phyloP scores from a whole-genome alignment of 1,140 invertebrate species.

The Heliconius melpomene region DNA sequence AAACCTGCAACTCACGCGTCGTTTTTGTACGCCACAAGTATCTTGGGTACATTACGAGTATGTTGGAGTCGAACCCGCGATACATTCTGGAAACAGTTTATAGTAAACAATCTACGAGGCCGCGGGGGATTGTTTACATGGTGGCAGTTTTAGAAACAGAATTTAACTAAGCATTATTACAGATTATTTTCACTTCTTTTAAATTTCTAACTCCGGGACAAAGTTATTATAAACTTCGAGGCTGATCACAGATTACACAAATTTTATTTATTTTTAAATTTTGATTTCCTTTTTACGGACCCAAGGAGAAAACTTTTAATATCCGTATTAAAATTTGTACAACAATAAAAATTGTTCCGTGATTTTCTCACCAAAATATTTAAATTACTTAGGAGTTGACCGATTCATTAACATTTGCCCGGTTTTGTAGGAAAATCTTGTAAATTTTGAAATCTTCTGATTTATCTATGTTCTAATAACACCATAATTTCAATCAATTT shows the following conservation, averaged over 20 bases:
- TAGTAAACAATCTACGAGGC: background rate
- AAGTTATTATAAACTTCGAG: constrained; percentile 21
- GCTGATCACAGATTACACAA: constrained; percentile 14
- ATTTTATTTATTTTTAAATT: constrained; percentile 28
- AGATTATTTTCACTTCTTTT: background rate
- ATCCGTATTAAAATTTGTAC: constrained; percentile 41
- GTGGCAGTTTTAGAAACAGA: background rate
- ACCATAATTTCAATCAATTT: background rate
- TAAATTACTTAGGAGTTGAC: constrained; percentile 35
- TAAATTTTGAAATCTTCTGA: background rate
- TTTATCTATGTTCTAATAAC: background rate
- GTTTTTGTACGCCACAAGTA: too few species aligned
- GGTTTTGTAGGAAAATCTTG: background rate
- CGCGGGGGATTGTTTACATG: too few species aligned
- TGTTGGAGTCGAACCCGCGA: too few species aligned
- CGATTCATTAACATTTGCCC: background rate
- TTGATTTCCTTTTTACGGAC: constrained; percentile 11
- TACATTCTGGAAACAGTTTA: too few species aligned
- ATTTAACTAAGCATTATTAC: background rate
- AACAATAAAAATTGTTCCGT: constrained; percentile 43
- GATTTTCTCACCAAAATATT: constrained; percentile 61
- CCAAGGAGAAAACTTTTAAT: constrained; percentile 19
- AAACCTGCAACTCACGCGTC: too few species aligned
- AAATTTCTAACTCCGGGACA: background rate
- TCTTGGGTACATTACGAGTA: too few species aligned